Percentiles rank a stretch among this genome's conserved stretches.
Conservation (phyloP, 2,888 invertebrate species). For the Galeopsomyia nigrocyanea region DNA sequence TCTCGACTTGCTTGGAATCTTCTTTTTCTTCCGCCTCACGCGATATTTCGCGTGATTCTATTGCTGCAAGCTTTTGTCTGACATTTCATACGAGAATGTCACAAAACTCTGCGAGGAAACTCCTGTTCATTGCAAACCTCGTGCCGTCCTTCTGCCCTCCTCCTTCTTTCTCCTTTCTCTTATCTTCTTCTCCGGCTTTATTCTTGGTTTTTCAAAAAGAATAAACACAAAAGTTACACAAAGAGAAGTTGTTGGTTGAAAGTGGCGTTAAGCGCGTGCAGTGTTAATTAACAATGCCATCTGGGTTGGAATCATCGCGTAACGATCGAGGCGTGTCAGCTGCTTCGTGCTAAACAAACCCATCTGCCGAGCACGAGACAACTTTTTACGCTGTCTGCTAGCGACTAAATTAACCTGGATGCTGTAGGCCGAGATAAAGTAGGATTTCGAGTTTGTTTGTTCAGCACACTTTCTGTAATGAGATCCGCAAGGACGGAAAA, state of each 20-base stretch:
- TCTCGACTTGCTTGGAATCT: conserved; percentile 26
- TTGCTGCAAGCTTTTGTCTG: conserved; percentile 58
- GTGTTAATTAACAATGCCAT: conserved; percentile 53
- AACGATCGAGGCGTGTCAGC: background rate
- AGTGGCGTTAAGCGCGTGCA: background rate
- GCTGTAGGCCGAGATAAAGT: conserved; percentile 48
- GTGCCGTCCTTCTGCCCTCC: too few species aligned
- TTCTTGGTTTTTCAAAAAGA: too few species aligned
- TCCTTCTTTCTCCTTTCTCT: too few species aligned
- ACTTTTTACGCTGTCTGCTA: conserved; percentile 41
- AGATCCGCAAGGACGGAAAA: conserved; percentile 32
- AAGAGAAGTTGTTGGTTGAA: too few species aligned
- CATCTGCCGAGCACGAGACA: conserved; percentile 49
- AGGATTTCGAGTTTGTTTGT: conserved; percentile 50
- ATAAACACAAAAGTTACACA: too few species aligned
- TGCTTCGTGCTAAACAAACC: conserved; percentile 35
- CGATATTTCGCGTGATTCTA: conserved; percentile 59
- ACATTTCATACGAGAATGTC: conserved; percentile 62
- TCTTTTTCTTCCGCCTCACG: conserved; percentile 50
- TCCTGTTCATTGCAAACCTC: too few species aligned
- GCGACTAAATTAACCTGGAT: conserved; percentile 59
- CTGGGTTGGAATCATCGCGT: conserved; percentile 23
- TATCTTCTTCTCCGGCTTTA: too few species aligned
- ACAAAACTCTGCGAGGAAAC: conserved; percentile 41
- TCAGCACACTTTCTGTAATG: conserved; percentile 34